These are phyloP conservation scores for Idaea aversata DNA, from an alignment of 2,888 invertebrate genomes.

Conservation along the genomic window DNA sequence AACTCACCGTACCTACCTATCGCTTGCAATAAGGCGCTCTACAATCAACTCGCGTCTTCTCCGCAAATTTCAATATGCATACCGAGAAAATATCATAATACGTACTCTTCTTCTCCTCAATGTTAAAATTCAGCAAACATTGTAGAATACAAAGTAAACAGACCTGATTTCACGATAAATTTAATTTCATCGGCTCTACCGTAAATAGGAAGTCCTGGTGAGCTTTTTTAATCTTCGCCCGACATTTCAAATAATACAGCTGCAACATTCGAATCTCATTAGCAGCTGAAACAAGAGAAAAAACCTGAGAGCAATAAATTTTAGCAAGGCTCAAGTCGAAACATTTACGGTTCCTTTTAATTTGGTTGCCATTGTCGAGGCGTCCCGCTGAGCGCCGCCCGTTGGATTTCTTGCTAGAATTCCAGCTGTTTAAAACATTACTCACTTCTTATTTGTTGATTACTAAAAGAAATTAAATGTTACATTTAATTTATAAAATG, in stretches of 20 bases:
- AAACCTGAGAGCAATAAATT: slow-evolving; percentile 74
- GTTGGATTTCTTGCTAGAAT: slow-evolving; percentile 71
- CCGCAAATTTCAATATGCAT: slow-evolving; percentile 60
- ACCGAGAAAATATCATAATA: slow-evolving; percentile 47
- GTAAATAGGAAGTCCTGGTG: slow-evolving; percentile 43
- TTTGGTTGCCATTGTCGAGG: slow-evolving; percentile 77
- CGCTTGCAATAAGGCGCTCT: slow-evolving; percentile 60
- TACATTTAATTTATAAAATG: slow-evolving; percentile 38
- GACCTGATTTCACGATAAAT: slow-evolving; percentile 47
- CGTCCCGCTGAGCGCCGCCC: slow-evolving; percentile 71
- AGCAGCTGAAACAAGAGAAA: slow-evolving; percentile 73
- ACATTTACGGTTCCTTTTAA: slow-evolving; percentile 79
- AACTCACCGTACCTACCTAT: slow-evolving; percentile 49
- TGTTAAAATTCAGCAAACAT: slow-evolving; percentile 43
- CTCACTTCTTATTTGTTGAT: slow-evolving; percentile 73
- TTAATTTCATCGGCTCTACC: slow-evolving; percentile 34
- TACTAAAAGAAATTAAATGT: slow-evolving; percentile 63
- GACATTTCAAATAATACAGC: slow-evolving; percentile 65
- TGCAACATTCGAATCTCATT: slow-evolving; percentile 78
- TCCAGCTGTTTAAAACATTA: slow-evolving; percentile 76
- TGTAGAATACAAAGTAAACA: slow-evolving; percentile 45
- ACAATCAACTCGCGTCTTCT: slow-evolving; percentile 60
- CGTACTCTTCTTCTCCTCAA: slow-evolving; percentile 19
- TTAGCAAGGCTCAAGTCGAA: slow-evolving; percentile 76
- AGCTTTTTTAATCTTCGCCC: slow-evolving; percentile 57